Evolutionary conservation across 1,140 invertebrate species (phyloP), one percentile per base, ranked within the genome.

Genomic region (Chironomus striatipennis): DNA sequence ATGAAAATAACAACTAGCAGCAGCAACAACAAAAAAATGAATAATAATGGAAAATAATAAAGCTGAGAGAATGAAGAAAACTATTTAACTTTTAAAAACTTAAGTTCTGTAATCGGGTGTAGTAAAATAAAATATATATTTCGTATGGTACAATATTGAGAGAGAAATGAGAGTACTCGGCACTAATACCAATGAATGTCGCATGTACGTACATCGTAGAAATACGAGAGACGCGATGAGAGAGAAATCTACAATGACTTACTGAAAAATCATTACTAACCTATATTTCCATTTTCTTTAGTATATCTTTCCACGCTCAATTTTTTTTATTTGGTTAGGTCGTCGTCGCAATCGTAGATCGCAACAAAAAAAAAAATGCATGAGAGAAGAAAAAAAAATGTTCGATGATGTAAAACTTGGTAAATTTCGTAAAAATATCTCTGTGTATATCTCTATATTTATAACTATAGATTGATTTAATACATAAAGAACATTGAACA

Each of bases 11-110:
- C 47, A 57, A 57, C 47, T 57, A 70, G 20, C 65, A 70, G 18
- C 65, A 70, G 65, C 65, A 70, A 70, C 65, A 70, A 70, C 65
- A 70, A 70, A 70, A 70, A 70, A 70, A 70, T 70, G 65, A 70
- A 70, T 70, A 70, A 70, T 70, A 70, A 70, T 70, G 65, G 65
- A 70, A 70, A 70, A 70, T 70, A 70, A 70, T 70, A 70, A 70
- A 70, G 65, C 65, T 21, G 65, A 70, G 65, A 70, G 65, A 70
- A 70, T 70, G 17, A 21, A 70, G 65, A 70, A 70, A 70, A 70
- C 65, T 70, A 70, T 70, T 70, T 70, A 20, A 70, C 17, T 21
- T 70, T 70, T 70, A 70, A 70, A 57, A 70, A 70, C 65, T 70
- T 70, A 70, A 20, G 17, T 70, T 70, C 65, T 70, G 65, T 70